phyloP scores from a whole-genome alignment of 1,140 invertebrate species.

The Cydia amplana region DNA sequence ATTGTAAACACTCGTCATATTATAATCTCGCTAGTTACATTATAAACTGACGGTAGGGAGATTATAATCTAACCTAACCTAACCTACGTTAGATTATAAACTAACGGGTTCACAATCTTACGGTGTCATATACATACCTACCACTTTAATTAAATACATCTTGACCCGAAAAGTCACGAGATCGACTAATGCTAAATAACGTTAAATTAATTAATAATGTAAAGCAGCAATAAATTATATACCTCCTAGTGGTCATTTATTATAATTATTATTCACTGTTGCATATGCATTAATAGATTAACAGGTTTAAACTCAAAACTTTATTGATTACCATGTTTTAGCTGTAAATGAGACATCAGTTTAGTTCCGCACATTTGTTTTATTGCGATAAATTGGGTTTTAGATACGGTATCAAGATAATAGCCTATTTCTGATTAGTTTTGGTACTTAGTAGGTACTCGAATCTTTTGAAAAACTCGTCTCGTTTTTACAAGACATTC shows the following conservation, averaged over 20 bases:
- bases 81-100: too few relatives aligned
- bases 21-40: too few relatives aligned
- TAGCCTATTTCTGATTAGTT: too few relatives aligned
- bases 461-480: too few relatives aligned
- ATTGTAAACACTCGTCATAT: too few relatives aligned
- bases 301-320: background rate
- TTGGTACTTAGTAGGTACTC: too few relatives aligned
- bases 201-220: conserved; percentile 1
- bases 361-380: conserved; percentile 1
- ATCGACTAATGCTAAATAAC: background rate
- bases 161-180: conserved; percentile 2
- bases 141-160: background rate
- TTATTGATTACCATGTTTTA: conserved; percentile 8
- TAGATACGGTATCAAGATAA: background rate
- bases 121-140: background rate
- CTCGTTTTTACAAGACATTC: too few relatives aligned
- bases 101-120: too few relatives aligned
- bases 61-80: too few relatives aligned
- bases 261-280: conserved; percentile 1
- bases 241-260: background rate
- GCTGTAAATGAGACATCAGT: conserved; percentile 8
- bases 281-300: conserved; percentile 10
- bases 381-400: background rate
- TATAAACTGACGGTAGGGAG: too few relatives aligned
- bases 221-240: background rate